Evolutionary conservation across 92 coral and sea anemone species (phyloP).

Genomic region (Epizoanthus rinbou): DNA sequence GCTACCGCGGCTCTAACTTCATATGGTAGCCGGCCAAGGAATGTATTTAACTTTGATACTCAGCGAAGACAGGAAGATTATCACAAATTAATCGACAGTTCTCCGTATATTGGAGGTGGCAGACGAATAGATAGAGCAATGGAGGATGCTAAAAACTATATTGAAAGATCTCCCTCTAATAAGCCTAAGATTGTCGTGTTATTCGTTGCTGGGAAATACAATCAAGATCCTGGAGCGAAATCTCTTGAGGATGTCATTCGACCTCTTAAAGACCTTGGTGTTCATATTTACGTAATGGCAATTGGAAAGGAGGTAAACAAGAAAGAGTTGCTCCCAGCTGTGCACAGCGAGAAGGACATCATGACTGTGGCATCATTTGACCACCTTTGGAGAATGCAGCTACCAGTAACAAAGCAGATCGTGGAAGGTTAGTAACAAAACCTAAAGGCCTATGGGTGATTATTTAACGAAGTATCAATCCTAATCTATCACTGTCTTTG

Average conservation of each 20-base stretch:
- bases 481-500: no score
- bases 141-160: conserved; percentile 63
- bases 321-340: conserved; percentile 30
- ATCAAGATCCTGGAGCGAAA: conserved; percentile 47
- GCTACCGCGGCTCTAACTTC: conserved; percentile 73
- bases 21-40: conserved; percentile 63
- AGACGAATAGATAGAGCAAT: conserved; percentile 77
- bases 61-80: conserved; percentile 57
- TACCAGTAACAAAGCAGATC: conserved; percentile 1
- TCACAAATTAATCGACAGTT: conserved; percentile 54
- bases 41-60: conserved; percentile 56
- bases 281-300: conserved; percentile 47
- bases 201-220: conserved; percentile 61
- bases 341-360: background rate
- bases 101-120: conserved; percentile 71
- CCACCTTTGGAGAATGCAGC: conserved; percentile 30
- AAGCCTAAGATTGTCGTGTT: conserved; percentile 58
- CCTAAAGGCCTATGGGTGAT: no score
- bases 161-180: conserved; percentile 54
- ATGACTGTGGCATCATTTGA: conserved; percentile 18
- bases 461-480: no score
- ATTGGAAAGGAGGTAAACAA: conserved; percentile 39
- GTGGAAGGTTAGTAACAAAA: conserved; percentile 15
- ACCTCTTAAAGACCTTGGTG: conserved; percentile 48
- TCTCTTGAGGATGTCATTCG: conserved; percentile 43